phyloP scores from a whole-genome alignment of 2,797 vertebrate genomes.

The Valencia hispanica region DNA sequence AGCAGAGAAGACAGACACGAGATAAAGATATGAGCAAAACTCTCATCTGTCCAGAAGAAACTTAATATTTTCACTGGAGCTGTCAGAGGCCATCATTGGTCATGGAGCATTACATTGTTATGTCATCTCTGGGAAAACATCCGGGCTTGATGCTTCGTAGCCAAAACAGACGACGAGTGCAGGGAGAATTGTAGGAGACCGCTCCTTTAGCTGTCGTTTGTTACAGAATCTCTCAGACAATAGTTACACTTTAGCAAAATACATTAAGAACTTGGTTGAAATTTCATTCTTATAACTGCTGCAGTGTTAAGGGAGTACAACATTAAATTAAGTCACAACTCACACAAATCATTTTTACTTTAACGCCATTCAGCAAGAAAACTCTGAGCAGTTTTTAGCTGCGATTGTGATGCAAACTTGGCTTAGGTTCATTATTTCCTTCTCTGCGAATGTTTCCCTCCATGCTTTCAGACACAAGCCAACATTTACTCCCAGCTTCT shows the following conservation, averaged over 20 bases:
- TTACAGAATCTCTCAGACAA: not conserved
- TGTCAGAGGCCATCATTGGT: slow-evolving; percentile 56
- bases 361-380: slow-evolving; percentile 4
- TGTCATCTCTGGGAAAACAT: slow-evolving; percentile 70
- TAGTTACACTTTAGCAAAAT: not conserved
- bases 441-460: not conserved
- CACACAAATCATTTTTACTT: not conserved
- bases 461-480: not conserved
- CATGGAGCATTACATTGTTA: slow-evolving; percentile 57
- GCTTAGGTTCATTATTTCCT: not conserved
- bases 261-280: not conserved
- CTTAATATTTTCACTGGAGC: slow-evolving; percentile 62
- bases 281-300: not conserved
- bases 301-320: not conserved
- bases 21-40: slow-evolving; percentile 50
- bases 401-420: not conserved
- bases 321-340: slow-evolving; percentile 10
- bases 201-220: slow-evolving; percentile 31
- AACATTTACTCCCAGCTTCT: not conserved
- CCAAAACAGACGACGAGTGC: slow-evolving; percentile 27
- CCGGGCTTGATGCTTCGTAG: slow-evolving; percentile 51
- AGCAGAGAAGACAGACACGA: slow-evolving; percentile 19
- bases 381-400: not conserved
- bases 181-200: slow-evolving; percentile 11
- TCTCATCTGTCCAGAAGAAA: slow-evolving; percentile 56